A percentile compares a stretch with the other conserved stretches of the same genome.
Conservation (phyloP, 2,888 invertebrate species). For the Cosmopolites sordidus region DNA sequence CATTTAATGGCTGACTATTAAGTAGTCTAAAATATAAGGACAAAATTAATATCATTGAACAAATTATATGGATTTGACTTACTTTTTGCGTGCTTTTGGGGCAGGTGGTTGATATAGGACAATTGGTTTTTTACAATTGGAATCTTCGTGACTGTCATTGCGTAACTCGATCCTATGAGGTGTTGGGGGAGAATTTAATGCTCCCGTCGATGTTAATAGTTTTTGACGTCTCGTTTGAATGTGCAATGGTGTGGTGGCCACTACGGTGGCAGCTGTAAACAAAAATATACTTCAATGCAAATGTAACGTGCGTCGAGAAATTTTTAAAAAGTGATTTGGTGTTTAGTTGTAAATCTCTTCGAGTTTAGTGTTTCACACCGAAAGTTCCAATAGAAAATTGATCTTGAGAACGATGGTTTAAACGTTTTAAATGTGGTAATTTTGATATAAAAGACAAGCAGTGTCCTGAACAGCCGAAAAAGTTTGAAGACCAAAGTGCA, state of each 20-base stretch:
- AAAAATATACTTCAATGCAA: no score
- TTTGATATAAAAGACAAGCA: no score
- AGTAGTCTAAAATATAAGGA: not conserved
- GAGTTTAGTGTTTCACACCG: no score
- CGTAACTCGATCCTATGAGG: conserved; percentile 43
- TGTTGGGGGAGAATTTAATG: conserved; percentile 35
- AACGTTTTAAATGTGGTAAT: no score
- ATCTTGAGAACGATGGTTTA: no score
- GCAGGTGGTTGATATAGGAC: conserved; percentile 21
- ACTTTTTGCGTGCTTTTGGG: conserved; percentile 30
- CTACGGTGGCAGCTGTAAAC: conserved; percentile 21
- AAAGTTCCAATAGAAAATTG: no score
- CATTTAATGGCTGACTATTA: conserved; percentile 2
- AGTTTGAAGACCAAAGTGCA: no score
- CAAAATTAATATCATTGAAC: not conserved
- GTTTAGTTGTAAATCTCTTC: no score
- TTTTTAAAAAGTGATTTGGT: no score
- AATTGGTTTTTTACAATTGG: conserved; percentile 26
- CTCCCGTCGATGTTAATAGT: conserved; percentile 21
- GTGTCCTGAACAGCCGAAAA: no score
- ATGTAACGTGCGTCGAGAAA: no score
- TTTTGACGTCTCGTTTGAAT: conserved; percentile 31
- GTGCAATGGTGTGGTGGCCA: conserved; percentile 30
- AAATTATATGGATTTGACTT: conserved; percentile 2
- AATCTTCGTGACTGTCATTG: conserved; percentile 28